phyloP scores from a whole-genome alignment of 2,113 vertebrate species.

The Grammomys dolichurus region DNA sequence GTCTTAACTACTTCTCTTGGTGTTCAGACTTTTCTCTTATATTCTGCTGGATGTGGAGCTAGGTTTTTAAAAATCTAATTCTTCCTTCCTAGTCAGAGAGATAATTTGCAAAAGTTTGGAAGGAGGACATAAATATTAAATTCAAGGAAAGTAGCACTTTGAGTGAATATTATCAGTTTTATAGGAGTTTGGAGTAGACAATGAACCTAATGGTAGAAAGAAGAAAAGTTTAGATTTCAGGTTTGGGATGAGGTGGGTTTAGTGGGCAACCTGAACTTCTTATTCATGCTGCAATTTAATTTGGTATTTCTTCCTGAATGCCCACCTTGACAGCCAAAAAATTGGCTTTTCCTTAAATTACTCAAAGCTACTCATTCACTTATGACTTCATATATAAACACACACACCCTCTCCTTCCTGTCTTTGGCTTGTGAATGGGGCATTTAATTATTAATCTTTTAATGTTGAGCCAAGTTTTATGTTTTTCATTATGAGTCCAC shows the following conservation, averaged over 20 bases:
- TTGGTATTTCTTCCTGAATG: not conserved
- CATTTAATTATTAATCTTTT: constrained; percentile 49
- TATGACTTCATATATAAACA: not conserved
- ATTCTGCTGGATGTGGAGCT: constrained; percentile 72
- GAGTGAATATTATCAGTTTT: constrained; percentile 73
- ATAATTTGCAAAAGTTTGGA: constrained; percentile 38
- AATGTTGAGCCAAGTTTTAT: not conserved
- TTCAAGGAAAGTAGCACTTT: constrained; percentile 50
- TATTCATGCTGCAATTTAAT: not conserved
- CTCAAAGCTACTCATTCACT: not conserved
- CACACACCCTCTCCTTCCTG: rapidly evolving
- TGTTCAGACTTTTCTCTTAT: constrained; percentile 64
- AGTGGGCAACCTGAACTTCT: not conserved
- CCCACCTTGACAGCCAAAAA: not conserved
- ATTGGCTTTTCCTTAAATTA: not conserved
- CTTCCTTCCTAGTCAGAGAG: constrained; percentile 26
- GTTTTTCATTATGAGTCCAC: not conserved
- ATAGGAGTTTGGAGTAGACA: constrained; percentile 74
- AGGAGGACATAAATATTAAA: constrained; percentile 74
- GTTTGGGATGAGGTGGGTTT: rapidly evolving
- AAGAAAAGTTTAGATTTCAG: constrained; percentile 59
- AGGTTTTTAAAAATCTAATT: constrained; percentile 64
- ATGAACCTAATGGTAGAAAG: constrained; percentile 67
- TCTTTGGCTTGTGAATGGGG: rapidly evolving
- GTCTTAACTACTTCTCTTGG: constrained; percentile 61